Evolutionary conservation across 2,113 vertebrate genomes (phyloP), one percentile per base, ranked within the genome.

Genomic region (Labeo catla): DNA sequence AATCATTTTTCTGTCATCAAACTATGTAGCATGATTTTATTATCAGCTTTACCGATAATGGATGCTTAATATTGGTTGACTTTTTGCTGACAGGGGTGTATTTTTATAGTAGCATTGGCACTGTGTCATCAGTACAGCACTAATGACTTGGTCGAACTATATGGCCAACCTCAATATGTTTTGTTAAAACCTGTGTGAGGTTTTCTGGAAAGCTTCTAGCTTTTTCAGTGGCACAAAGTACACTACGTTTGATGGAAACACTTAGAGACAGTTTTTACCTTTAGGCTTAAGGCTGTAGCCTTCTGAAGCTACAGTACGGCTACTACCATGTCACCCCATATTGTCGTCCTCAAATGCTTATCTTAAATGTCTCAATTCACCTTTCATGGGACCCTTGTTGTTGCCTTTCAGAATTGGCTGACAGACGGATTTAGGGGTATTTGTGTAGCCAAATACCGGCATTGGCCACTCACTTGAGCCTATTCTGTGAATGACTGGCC

Each of bases 391-490:
- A 65, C 19, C 7, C 63, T 39, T 52, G 65, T 59, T 85, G 83
- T 73, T 83, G 43, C 63, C 54, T 59, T 88, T 86, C 49, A 54
- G 36, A 49, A 86, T 36, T 28, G 81, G 50, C 23, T 72, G 65
- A 78, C 45, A 83, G 81, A 28, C 66, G 83, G 73, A 88, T 88
- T 79, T 57, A 86, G 45, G 57, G 81, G 77, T 81, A 84, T 84
- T 84, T 88, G 81, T 54, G 39, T 57, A 57, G 74, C 84, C 81
- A 68, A 84, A 21, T 72, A 57, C 45, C 79, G 34, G 45, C 21
- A 80, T 76, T 86, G 87, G 85, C 36, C 70, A 65, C 21, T 84
- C 81, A 74, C 80, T 45, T 74, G 34, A 66, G 84, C 47, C 59
- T 52, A 49, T 80, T 61, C 52, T 80, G 39, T 84, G 81, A 88